Percentiles rank a stretch among this genome's conserved stretches.
phyloP scores from a whole-genome alignment of 2,797 vertebrate genomes.

The Halcyon chelicuti region DNA sequence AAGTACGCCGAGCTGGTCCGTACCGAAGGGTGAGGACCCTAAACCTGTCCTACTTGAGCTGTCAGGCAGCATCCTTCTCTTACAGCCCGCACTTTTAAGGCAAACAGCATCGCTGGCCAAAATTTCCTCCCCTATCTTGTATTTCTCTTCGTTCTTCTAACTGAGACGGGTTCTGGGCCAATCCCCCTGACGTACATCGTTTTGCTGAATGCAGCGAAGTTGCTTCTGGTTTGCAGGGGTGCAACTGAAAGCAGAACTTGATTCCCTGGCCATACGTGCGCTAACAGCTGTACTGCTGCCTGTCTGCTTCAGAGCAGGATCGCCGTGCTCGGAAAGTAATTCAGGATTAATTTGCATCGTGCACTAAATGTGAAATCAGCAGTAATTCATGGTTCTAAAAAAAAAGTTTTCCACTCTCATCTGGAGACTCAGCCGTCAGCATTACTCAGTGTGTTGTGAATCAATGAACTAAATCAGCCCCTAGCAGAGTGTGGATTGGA shows the following conservation, averaged over 20 bases:
- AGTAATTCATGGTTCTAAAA: constrained; percentile 68
- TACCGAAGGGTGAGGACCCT: background rate
- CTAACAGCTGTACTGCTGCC: constrained; percentile 9
- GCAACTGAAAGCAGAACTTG: background rate
- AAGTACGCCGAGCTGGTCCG: background rate
- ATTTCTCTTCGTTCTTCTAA: background rate
- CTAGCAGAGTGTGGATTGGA: constrained; percentile 46
- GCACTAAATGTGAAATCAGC: constrained; percentile 66
- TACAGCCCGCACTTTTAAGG: background rate
- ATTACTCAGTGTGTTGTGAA: constrained; percentile 62
- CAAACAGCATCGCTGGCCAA: background rate
- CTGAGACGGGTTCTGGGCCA: background rate
- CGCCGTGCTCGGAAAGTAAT: constrained; percentile 41
- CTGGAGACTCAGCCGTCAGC: constrained; percentile 43
- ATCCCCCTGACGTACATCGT: background rate
- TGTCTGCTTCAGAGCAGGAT: constrained; percentile 35
- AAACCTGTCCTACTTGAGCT: background rate
- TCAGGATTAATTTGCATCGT: constrained; percentile 38
- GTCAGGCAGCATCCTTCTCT: background rate
- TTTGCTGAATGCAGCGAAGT: background rate
- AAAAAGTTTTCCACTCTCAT: constrained; percentile 46
- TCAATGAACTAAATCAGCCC: constrained; percentile 64
- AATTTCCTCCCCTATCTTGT: background rate
- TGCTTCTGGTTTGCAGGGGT: background rate
- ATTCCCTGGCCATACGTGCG: background rate